phyloP scores from a whole-genome alignment of 2,888 invertebrate species.

The Macroteleia sp. region DNA sequence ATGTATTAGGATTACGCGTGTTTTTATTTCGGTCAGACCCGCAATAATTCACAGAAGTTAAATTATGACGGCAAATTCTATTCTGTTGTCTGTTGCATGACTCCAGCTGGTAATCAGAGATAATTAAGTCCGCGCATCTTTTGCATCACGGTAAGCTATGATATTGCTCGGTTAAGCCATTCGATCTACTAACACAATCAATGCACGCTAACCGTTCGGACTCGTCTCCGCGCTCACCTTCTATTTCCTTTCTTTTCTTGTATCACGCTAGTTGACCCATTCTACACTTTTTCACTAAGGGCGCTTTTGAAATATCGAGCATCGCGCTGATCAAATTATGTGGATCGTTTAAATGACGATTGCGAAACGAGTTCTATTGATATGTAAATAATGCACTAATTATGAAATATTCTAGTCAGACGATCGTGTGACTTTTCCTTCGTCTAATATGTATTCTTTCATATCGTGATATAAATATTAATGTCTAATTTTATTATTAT shows the following conservation, averaged over 20 bases:
- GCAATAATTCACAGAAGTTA: conserved; percentile 15
- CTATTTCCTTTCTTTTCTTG: conserved; percentile 45
- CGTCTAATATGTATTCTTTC: too few relatives aligned
- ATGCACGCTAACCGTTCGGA: conserved; percentile 27
- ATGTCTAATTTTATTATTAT: too few relatives aligned
- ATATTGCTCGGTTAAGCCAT: conserved; percentile 10
- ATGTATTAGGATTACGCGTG: conserved; percentile 4
- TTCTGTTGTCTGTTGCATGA: conserved; percentile 24
- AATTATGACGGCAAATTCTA: conserved; percentile 9
- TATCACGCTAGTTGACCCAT: conserved; percentile 13
- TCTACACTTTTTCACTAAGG: neutral
- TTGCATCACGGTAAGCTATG: conserved; percentile 14
- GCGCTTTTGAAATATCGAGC: conserved; percentile 40
- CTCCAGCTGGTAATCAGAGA: conserved; percentile 17
- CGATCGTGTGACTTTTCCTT: too few relatives aligned
- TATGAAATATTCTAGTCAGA: conserved; percentile 13
- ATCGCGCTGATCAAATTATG: conserved; percentile 24
- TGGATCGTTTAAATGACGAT: conserved; percentile 18
- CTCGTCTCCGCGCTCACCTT: conserved; percentile 27
- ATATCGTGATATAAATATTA: too few relatives aligned
- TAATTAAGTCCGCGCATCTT: conserved; percentile 48
- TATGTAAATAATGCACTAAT: conserved; percentile 34
- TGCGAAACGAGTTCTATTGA: conserved; percentile 22
- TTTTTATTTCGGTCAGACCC: neutral
- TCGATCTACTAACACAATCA: conserved; percentile 42